Evolutionary conservation across 2,797 vertebrate species (phyloP).

Genomic region (Pseudocheirus occidentalis): DNA sequence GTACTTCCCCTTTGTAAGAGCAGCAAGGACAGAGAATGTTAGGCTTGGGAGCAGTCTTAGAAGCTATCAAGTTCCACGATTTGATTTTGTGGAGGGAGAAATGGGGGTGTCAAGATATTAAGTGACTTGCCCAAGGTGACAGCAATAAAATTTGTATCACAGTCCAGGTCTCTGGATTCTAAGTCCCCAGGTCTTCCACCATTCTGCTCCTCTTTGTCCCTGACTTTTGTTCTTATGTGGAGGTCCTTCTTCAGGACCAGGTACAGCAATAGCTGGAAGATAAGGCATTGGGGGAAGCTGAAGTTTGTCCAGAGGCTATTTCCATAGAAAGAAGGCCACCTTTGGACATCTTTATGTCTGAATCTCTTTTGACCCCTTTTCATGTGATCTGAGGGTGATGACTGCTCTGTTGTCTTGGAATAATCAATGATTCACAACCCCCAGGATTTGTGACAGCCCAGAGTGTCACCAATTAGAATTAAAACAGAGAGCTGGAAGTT

Average conservation of each 20-base stretch:
- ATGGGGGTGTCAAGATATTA: not conserved
- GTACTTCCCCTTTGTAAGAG: not conserved
- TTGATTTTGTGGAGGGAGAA: not conserved
- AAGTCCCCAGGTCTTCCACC: not conserved
- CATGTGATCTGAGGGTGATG: not conserved
- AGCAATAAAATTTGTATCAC: not conserved
- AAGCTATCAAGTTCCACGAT: not conserved
- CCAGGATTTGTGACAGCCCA: not conserved
- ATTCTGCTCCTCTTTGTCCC: not conserved
- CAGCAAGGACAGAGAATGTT: not conserved
- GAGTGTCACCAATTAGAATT: not conserved
- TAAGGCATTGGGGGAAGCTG: not conserved
- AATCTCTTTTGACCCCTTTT: slow-evolving; percentile 16
- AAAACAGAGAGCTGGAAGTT: not conserved
- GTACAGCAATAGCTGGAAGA: not conserved
- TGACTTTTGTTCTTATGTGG: not conserved
- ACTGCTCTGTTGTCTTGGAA: slow-evolving; percentile 4
- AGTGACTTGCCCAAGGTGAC: not conserved
- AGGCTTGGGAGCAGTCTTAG: not conserved
- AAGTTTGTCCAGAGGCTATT: slow-evolving; percentile 7
- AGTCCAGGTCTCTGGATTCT: not conserved
- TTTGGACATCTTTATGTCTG: not conserved
- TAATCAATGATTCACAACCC: slow-evolving; percentile 13
- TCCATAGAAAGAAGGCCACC: slow-evolving; percentile 26
- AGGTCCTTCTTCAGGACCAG: not conserved